Evolutionary conservation across 1,140 invertebrate genomes (phyloP), one percentile per base, ranked within the genome.

Genomic region (Idris sp.): DNA sequence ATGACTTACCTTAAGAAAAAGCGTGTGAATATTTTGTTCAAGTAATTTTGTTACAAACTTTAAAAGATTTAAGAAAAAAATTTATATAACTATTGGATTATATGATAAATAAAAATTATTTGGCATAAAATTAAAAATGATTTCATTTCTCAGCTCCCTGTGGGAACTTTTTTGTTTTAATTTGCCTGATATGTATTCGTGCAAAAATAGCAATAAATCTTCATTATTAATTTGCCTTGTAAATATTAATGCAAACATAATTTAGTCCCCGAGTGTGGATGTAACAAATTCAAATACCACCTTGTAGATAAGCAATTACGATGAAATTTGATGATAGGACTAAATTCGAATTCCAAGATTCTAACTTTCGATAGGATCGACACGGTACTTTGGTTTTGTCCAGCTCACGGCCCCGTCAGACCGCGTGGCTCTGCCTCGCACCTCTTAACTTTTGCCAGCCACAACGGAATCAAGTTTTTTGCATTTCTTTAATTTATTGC

Each of bases 231-330:
- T 67, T 54, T 19, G 33, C 9, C 53, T 49, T 58, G 38, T 51
- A 51, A 68, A 58, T 68, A 56, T 68, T 61, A 53, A 51, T 59
- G 35, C 33, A 54, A 53, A 40, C 36, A 61, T 61, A 61, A 72
- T 64, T 64, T 51, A 56, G 14, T 7, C 19, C n/a, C 30, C 16
- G 35, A 31, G 58, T 58, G 56, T 64, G 38, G 53, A 53, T 59
- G 62, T 68, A 54, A 59, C 72, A 40, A 46, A 64, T 68, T 69
- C 56, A 43, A 61, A 62, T 68, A 59, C 58, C 62, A 81, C 75
- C 80, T 83, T 78, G 78, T 83, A 84, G 81, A 84, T 85, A 83
- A 85, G 79, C 81, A 83, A 85, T 85, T 85, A 84, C 81, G 83
- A 85, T 85, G 81, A 81, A 83, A 85, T 83, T 64, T 76, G 58